Base-by-base conservation (phyloP, 2,113 vertebrate species). In the Epinephelus cyanopodus region DNA sequence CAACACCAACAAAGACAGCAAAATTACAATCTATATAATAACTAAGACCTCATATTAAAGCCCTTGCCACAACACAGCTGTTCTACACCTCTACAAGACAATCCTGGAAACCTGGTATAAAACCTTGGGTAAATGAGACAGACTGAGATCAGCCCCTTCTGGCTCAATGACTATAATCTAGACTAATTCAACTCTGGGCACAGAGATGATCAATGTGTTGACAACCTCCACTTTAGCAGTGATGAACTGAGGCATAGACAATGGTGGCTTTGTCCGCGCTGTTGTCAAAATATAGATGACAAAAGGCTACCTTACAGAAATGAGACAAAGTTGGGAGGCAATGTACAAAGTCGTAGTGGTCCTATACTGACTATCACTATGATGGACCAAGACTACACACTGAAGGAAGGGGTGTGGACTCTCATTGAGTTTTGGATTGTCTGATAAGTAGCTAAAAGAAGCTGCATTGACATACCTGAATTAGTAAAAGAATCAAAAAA, bases 1-100 rank as follows among this genome's bases (percentile, higher is more conserved):
- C 62, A 62, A 25, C 18, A 56, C 67, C 53, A 6, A 56, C 69
- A 14, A 47, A 87, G 57, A 72, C 45, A 21, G 45, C 37, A 77
- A 54, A 27, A 81, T 64, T 45, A 50, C 29, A 75, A 57, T 63
- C 45, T 67, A 13, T 37, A 68, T 81, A 76, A 81, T 66, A 74
- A 87, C 65, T 52, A 12, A 65, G 76, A 53, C 71, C 79, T 82
- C 66, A 29, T 68, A 91, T 90, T 89, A 85, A 88, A 69, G 62
- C 50, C 6, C 48, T 67, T 48, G 52, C 82, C 88, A 91, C 80
- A 92, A 93, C 92, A 94, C 88, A 93, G 92, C 85, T 92, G 92
- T n/a, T 65, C 12, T 18, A 17, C 23, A 65, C 60, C 29, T 29
- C 29, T 50, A 47, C 25, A 74, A 45, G 53, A 79, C 29, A 45